A percentile compares a stretch with the other conserved stretches of the same genome.
Evolutionary conservation across 2,888 invertebrate genomes (phyloP).

Genomic region (Polymixis lichenea): DNA sequence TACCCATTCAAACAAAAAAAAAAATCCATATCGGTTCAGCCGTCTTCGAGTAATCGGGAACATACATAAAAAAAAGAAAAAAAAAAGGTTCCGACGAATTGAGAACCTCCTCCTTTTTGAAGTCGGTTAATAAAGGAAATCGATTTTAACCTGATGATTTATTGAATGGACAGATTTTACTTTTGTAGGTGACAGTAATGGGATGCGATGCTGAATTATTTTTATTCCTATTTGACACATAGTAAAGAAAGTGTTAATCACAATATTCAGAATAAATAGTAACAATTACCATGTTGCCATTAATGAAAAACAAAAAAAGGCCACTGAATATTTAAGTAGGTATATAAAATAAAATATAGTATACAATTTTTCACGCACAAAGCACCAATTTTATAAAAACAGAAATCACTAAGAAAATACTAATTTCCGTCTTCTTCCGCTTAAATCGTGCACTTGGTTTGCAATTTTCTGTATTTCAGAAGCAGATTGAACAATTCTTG

Average conservation of each 20-base stretch:
- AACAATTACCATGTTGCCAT: not conserved
- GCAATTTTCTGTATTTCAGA: conserved; percentile 9
- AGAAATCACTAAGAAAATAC: not conserved
- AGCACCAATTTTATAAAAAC: not conserved
- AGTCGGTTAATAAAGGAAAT: no score
- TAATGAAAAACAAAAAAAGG: no score
- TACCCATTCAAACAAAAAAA: no score
- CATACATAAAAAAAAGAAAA: no score
- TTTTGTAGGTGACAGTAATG: no score
- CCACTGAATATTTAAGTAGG: no score
- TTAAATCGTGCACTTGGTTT: not conserved
- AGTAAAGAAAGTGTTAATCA: not conserved
- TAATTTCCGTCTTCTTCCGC: not conserved
- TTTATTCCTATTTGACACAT: not conserved
- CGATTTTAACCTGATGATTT: no score
- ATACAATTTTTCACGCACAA: not conserved
- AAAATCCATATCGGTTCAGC: no score
- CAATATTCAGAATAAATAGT: not conserved
- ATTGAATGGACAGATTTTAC: not conserved
- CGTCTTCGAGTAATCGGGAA: no score
- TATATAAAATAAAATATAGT: no score
- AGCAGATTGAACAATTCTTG: conserved; percentile 13
- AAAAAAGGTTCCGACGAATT: no score
- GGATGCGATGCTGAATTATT: not conserved
- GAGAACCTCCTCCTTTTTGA: no score